Evolutionary conservation across 2,888 invertebrate genomes (phyloP).

Genomic region (Rugalucina vietnamica): DNA sequence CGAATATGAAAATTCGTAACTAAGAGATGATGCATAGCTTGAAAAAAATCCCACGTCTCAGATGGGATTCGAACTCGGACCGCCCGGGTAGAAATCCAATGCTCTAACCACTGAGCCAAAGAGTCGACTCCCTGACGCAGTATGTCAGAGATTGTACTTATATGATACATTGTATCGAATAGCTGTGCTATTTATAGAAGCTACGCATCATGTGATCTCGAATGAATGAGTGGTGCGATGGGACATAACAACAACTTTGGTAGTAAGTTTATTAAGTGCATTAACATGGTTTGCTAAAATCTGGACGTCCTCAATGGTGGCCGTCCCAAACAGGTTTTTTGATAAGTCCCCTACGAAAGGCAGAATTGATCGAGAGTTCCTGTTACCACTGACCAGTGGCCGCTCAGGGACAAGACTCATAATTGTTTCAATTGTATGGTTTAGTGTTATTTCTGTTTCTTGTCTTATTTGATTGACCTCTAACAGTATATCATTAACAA

Average conservation of each 20-base stretch:
- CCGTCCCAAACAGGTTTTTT: constrained; percentile 33
- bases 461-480: constrained; percentile 20
- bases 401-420: neutral
- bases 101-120: no score
- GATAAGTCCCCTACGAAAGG: constrained; percentile 35
- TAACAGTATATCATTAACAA: constrained; percentile 10
- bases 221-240: no score
- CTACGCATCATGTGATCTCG: no score
- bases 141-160: no score
- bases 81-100: no score
- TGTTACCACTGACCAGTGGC: neutral
- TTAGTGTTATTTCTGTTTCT: constrained; percentile 3
- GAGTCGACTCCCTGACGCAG: no score
- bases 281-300: constrained; percentile 40
- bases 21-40: no score
- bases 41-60: no score
- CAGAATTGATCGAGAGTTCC: constrained; percentile 24
- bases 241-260: neutral
- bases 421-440: neutral
- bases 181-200: no score
- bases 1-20: no score
- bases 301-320: constrained; percentile 35
- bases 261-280: constrained; percentile 19
- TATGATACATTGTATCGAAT: no score
- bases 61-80: no score